These are phyloP conservation scores for Sebastes vulpes DNA, from an alignment of 2,797 vertebrate genomes.

Conservation along the genomic window DNA sequence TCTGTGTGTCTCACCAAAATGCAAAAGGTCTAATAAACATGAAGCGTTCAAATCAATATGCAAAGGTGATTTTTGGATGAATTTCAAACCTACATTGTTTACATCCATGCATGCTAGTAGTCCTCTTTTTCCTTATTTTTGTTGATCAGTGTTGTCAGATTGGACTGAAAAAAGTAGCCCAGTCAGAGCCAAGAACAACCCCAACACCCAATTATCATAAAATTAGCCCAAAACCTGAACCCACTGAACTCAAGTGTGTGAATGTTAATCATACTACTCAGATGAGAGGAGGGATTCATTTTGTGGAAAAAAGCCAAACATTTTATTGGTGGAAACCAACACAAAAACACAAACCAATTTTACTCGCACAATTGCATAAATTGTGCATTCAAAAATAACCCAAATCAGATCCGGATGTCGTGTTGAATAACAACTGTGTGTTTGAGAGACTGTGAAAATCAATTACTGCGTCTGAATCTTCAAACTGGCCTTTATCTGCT, in stretches of 20 bases:
- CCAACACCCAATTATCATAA: not conserved
- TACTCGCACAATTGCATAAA: not conserved
- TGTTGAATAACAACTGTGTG: not conserved
- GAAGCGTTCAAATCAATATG: not conserved
- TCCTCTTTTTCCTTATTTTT: not conserved
- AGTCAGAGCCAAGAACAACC: not conserved
- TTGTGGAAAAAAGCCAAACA: not conserved
- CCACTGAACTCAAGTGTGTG: not conserved
- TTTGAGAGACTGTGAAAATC: not conserved
- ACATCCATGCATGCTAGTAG: not conserved
- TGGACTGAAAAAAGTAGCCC: not conserved
- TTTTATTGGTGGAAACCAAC: not conserved
- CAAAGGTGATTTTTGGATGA: not conserved
- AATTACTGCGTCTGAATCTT: not conserved
- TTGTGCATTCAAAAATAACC: not conserved
- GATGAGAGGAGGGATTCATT: not conserved
- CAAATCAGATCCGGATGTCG: not conserved
- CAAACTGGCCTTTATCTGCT: not conserved
- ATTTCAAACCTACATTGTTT: not conserved
- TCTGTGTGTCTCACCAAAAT: not conserved
- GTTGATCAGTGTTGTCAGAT: not conserved
- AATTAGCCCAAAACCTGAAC: not conserved
- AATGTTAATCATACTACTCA: not conserved
- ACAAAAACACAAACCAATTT: too few species aligned
- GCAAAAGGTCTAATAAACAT: fast-evolving